Conservation (phyloP, 2,797 vertebrate genomes). For the Varecia variegata region DNA sequence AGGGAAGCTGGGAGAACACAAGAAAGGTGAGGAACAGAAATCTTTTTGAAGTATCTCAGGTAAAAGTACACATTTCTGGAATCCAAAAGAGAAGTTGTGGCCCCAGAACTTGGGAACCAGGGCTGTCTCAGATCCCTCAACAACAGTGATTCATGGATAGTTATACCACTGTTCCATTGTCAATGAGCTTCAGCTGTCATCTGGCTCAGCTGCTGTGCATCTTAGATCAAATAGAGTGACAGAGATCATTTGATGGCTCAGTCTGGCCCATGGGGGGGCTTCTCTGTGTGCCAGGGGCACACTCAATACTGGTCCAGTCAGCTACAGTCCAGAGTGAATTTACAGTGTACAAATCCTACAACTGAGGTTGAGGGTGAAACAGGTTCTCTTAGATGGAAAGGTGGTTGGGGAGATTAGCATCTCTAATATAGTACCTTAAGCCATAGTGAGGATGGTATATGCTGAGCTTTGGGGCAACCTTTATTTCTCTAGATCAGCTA, state of each 20-base stretch:
- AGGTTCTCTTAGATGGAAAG: not conserved
- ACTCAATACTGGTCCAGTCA: not conserved
- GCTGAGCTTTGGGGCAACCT: not conserved
- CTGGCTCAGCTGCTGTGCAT: not conserved
- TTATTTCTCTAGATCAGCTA: not conserved
- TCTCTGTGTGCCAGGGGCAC: not conserved
- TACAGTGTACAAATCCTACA: not conserved
- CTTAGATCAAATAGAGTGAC: not conserved
- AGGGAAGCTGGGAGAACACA: not conserved
- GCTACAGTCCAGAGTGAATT: not conserved
- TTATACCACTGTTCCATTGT: not conserved
- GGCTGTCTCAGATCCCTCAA: not conserved
- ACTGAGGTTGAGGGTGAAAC: not conserved
- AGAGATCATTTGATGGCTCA: not conserved
- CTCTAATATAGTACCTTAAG: not conserved
- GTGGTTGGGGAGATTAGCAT: not conserved
- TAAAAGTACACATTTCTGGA: not conserved
- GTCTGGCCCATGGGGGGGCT: not conserved
- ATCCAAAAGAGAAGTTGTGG: not conserved
- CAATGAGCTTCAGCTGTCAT: not conserved
- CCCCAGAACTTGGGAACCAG: not conserved
- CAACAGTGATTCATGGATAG: not conserved
- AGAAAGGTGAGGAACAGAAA: not conserved
- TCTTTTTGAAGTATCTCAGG: not conserved
- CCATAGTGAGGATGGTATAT: not conserved